These are phyloP conservation scores for Phyllopteryx taeniolatus DNA, from an alignment of 2,113 vertebrate genomes.

Conservation along the genomic window DNA sequence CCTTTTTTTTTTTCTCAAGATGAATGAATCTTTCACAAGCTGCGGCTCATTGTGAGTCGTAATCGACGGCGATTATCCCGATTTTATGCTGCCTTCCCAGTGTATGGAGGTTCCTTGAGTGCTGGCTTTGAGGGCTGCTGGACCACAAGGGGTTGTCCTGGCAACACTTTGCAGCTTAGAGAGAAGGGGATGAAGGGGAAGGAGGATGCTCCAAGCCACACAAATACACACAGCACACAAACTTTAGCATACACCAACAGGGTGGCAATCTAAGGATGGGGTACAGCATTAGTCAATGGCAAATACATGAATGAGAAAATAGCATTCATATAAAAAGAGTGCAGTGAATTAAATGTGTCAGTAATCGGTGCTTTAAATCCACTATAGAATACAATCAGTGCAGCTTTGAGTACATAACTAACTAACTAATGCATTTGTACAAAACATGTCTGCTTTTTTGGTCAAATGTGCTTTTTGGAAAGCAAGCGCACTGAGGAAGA, in stretches of 20 bases:
- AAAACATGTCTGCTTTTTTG: background rate
- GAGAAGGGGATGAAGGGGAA: constrained; percentile 57
- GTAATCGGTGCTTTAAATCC: background rate
- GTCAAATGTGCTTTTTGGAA: constrained; percentile 12
- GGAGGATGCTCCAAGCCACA: constrained; percentile 54
- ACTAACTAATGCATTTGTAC: constrained; percentile 3
- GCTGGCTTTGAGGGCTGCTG: constrained; percentile 64
- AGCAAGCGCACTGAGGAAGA: constrained; percentile 21
- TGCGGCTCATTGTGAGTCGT: constrained; percentile 71
- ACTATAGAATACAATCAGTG: background rate
- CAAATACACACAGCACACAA: constrained; percentile 40
- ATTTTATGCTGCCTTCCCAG: constrained; percentile 78
- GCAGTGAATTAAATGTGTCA: background rate
- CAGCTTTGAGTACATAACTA: constrained; percentile 5
- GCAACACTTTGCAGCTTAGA: constrained; percentile 66
- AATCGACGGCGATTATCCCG: constrained; percentile 78
- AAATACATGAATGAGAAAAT: constrained; percentile 4
- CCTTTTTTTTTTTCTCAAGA: constrained; percentile 53
- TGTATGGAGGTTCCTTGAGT: constrained; percentile 69
- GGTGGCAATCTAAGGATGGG: constrained; percentile 13
- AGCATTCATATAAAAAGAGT: background rate
- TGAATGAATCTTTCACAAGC: constrained; percentile 80
- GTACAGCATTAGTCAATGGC: constrained; percentile 15
- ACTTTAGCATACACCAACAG: constrained; percentile 22
- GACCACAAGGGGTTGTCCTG: constrained; percentile 71